A percentile compares a stretch with the other conserved stretches of the same genome.
phyloP scores from a whole-genome alignment of 2,797 vertebrate species.

The Paguma larvata region DNA sequence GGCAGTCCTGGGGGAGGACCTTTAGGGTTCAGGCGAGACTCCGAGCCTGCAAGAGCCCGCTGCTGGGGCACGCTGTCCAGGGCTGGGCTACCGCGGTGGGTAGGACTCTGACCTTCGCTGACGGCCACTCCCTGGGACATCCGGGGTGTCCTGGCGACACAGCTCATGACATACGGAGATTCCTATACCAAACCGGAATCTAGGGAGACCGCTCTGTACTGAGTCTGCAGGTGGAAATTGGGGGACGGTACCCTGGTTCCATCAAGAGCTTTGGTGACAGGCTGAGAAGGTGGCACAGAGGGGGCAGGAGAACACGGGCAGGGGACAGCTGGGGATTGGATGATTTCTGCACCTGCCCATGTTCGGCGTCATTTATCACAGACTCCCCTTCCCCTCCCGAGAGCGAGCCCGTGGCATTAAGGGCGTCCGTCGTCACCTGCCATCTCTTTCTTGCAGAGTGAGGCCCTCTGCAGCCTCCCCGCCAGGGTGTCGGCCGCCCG shows the following conservation, averaged over 20 bases:
- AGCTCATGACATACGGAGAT: neutral
- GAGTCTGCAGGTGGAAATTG: neutral
- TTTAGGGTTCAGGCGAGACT: neutral
- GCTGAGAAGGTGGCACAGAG: neutral
- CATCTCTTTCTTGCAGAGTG: neutral
- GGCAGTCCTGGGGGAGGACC: neutral
- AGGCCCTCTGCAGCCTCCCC: neutral
- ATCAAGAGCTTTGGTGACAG: neutral
- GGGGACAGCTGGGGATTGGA: neutral
- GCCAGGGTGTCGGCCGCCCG: neutral
- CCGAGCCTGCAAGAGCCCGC: neutral
- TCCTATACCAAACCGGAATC: neutral
- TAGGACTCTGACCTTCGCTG: neutral
- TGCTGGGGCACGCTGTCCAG: neutral
- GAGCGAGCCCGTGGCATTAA: neutral
- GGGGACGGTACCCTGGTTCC: neutral
- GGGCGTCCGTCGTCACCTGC: fast-evolving
- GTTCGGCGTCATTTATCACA: neutral
- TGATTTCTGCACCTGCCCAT: neutral
- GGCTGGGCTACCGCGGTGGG: neutral
- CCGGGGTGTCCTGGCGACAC: neutral
- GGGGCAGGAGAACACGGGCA: neutral
- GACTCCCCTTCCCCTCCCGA: neutral
- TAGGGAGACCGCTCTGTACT: neutral
- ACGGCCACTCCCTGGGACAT: neutral